Evolutionary conservation across 2,113 vertebrate species (phyloP).

Genomic region (Polypterus bichir): DNA sequence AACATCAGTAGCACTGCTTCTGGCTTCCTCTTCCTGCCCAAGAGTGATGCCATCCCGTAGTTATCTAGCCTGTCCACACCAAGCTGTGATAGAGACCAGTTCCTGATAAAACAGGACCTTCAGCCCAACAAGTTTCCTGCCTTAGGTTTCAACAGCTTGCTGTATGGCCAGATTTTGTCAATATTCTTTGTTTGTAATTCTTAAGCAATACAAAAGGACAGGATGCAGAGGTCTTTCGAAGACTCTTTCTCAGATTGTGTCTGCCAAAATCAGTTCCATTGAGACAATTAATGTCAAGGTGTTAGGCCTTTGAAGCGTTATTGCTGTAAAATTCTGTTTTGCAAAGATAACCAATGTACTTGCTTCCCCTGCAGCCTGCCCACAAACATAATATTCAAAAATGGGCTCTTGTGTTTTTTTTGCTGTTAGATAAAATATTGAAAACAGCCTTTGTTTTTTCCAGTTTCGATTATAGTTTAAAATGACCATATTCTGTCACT

Average conservation of each 20-base stretch:
- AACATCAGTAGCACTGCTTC: no score
- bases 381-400: no score
- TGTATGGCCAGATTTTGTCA: constrained; percentile 20
- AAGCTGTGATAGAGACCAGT: background rate
- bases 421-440: no score
- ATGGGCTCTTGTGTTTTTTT: no score
- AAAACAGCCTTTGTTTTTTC: no score
- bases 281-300: constrained; percentile 27
- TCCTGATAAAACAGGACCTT: constrained; percentile 10
- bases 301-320: constrained; percentile 34
- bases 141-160: constrained; percentile 27
- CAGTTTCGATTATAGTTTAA: no score
- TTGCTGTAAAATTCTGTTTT: constrained; percentile 16
- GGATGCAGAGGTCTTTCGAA: constrained; percentile 27
- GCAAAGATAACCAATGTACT: constrained; percentile 12
- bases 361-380: constrained; percentile 4
- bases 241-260: constrained; percentile 18
- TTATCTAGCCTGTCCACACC: constrained; percentile 14
- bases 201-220: constrained; percentile 35
- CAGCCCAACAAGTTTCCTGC: constrained; percentile 24
- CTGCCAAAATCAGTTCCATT: constrained; percentile 29
- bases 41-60: background rate
- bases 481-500: no score
- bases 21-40: constrained; percentile 11
- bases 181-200: constrained; percentile 30